These are phyloP conservation scores for Muscicapa comitata DNA, from an alignment of 2,797 vertebrate genomes.

Conservation along the genomic window DNA sequence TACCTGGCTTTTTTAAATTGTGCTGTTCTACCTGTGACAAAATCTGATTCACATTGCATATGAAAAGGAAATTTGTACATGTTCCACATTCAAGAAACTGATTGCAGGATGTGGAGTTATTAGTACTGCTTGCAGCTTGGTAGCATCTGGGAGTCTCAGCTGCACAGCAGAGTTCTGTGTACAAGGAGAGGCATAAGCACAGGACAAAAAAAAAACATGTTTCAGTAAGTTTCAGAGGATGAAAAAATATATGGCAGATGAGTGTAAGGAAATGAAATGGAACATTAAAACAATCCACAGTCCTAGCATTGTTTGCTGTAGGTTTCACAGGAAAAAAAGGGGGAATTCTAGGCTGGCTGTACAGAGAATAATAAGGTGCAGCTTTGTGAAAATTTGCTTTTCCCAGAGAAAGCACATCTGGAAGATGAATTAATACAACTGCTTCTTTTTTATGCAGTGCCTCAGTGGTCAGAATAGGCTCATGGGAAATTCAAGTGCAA, in stretches of 20 bases:
- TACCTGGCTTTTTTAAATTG: background rate
- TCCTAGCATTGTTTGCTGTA: background rate
- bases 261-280: background rate
- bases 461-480: background rate
- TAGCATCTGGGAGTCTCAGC: background rate
- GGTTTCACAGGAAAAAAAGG: background rate
- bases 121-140: background rate
- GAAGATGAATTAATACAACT: constrained; percentile 14
- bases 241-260: background rate
- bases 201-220: background rate
- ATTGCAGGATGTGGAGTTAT: background rate
- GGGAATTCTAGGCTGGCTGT: background rate
- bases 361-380: constrained; percentile 25
- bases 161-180: background rate
- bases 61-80: background rate
- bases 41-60: background rate
- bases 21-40: background rate
- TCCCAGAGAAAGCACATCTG: constrained; percentile 25
- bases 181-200: background rate
- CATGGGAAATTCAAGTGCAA: background rate
- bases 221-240: background rate
- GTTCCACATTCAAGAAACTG: background rate
- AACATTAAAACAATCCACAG: background rate
- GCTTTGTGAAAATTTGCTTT: constrained; percentile 32
- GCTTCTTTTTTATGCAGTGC: background rate